Percentiles rank a stretch among this genome's conserved stretches.
phyloP scores from a whole-genome alignment of 2,797 vertebrate species.

The Stomatorhinus walkeri region DNA sequence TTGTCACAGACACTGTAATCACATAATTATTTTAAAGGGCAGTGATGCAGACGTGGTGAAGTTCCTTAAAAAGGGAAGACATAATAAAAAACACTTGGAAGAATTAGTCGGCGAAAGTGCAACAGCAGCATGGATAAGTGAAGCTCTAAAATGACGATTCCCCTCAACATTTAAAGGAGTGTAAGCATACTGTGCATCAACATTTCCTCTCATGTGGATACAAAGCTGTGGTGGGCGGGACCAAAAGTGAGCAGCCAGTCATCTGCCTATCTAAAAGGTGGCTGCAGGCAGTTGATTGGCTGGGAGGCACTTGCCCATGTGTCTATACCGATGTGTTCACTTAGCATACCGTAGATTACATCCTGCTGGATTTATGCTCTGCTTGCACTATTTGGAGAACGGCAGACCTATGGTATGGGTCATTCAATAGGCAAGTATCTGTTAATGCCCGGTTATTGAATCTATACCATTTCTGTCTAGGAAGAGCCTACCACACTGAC shows the following conservation, averaged over 20 bases:
- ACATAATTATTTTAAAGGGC: slow-evolving; percentile 59
- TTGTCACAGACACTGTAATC: slow-evolving; percentile 53
- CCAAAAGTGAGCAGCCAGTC: neutral
- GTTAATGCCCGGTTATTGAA: neutral
- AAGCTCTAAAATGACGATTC: neutral
- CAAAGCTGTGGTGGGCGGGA: neutral
- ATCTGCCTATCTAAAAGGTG: neutral
- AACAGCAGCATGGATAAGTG: neutral
- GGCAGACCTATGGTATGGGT: neutral
- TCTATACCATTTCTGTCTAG: neutral
- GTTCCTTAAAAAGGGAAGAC: slow-evolving; percentile 30
- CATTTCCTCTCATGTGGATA: neutral
- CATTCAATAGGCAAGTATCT: neutral
- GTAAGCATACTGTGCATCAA: neutral
- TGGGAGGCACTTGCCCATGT: neutral
- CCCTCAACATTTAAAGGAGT: neutral
- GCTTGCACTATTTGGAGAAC: neutral
- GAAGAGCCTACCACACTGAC: neutral
- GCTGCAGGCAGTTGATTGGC: neutral
- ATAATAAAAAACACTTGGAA: neutral
- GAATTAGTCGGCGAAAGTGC: neutral
- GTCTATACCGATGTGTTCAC: neutral
- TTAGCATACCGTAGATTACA: neutral
- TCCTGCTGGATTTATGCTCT: neutral
- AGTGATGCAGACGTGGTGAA: slow-evolving; percentile 44